These are phyloP conservation scores for Cygnus buccinator DNA, from an alignment of 2,113 vertebrate genomes.

Conservation along the genomic window DNA sequence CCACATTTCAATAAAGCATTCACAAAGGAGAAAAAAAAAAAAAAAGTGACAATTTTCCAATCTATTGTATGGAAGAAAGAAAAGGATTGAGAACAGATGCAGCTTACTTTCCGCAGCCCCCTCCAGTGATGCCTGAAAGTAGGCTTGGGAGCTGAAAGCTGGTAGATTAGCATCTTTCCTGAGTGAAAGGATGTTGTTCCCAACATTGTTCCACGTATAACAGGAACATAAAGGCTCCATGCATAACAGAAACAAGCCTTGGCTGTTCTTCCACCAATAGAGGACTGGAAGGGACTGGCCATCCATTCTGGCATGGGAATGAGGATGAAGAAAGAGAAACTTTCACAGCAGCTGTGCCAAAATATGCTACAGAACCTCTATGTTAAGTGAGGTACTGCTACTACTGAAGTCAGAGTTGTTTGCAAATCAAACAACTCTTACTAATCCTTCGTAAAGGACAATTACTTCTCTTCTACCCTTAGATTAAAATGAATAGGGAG, in stretches of 20 bases:
- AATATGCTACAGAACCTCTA: neutral
- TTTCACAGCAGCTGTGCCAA: neutral
- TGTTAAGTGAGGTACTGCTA: neutral
- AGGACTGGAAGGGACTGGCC: neutral
- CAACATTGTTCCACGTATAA: neutral
- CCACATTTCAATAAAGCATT: neutral
- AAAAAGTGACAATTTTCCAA: neutral
- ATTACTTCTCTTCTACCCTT: neutral
- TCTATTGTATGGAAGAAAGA: neutral
- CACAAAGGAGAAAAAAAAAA: neutral
- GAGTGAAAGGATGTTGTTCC: neutral
- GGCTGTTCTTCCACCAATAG: neutral
- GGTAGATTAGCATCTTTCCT: neutral
- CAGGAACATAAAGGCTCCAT: neutral
- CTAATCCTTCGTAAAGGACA: neutral
- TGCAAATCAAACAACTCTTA: neutral
- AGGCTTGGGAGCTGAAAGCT: neutral
- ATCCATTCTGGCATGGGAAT: neutral
- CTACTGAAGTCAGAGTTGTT: neutral
- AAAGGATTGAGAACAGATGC: neutral
- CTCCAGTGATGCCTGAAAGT: neutral
- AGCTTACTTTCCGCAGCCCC: neutral
- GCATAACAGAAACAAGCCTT: accelerated
- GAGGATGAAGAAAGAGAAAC: neutral
- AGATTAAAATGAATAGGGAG: neutral